Evolutionary conservation across 1,140 invertebrate species (phyloP).

Genomic region (Acyrthosiphon pisum): DNA sequence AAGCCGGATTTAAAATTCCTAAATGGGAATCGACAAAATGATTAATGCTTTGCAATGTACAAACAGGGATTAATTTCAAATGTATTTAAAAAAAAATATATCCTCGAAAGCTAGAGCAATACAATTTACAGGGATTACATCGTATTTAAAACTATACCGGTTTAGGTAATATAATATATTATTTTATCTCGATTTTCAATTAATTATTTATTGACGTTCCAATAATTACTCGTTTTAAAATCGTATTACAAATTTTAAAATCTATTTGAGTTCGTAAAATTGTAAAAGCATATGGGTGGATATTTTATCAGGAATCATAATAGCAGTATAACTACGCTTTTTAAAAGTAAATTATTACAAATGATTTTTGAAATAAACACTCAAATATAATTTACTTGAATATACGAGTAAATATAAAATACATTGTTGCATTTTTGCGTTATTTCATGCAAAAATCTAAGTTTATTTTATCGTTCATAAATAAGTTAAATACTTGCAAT

Average conservation of each 20-base stretch:
- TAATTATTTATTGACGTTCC: slow-evolving; percentile 8
- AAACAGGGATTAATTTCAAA: slow-evolving; percentile 22
- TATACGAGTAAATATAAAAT: neutral
- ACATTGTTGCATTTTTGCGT: neutral
- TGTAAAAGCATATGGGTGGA: neutral
- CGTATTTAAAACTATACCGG: neutral
- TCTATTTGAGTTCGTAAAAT: neutral
- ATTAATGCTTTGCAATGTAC: slow-evolving; percentile 7
- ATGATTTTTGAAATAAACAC: neutral
- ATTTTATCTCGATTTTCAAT: slow-evolving; percentile 9
- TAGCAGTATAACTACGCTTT: neutral
- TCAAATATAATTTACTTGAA: neutral
- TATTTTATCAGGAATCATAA: neutral
- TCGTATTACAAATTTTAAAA: neutral
- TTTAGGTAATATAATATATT: slow-evolving; percentile 5
- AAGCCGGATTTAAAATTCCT: slow-evolving; percentile 4
- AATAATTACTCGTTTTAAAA: neutral
- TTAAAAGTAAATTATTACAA: neutral
- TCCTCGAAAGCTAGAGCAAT: neutral
- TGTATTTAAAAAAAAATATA: neutral
- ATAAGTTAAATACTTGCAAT: too few species aligned
- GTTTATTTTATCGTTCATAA: too few species aligned
- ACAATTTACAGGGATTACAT: slow-evolving; percentile 22
- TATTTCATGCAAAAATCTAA: neutral
- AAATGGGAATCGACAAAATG: slow-evolving; percentile 21